Conservation (phyloP, 2,888 invertebrate species). For the Monoplex corrugatus region DNA sequence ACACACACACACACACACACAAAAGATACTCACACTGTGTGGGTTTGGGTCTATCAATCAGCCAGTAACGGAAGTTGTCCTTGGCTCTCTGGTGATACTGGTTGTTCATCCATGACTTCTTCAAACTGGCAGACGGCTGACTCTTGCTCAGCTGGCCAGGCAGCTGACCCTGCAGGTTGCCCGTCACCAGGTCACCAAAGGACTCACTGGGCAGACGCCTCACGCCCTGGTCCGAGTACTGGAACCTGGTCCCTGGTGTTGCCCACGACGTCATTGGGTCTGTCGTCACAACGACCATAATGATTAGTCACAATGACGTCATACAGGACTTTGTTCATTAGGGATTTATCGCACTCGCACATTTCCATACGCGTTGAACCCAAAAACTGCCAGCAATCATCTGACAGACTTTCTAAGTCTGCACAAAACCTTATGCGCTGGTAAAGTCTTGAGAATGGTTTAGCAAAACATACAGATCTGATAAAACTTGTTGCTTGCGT, state of each 20-base stretch:
- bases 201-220: conserved; percentile 21
- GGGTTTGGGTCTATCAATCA: conserved; percentile 77
- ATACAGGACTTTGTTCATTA: no score
- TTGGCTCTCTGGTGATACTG: conserved; percentile 73
- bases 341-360: no score
- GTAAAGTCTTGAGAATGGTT: no score
- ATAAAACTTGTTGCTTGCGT: no score
- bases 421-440: no score
- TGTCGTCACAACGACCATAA: no score
- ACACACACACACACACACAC: no score
- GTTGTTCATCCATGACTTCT: conserved; percentile 60
- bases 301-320: no score
- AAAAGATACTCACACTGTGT: conserved; percentile 73
- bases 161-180: conserved; percentile 61
- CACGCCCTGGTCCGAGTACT: conserved; percentile 58
- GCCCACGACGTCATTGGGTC: conserved; percentile 50
- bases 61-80: conserved; percentile 79
- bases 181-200: conserved; percentile 66
- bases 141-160: conserved; percentile 58
- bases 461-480: no score
- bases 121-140: conserved; percentile 62
- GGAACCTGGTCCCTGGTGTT: conserved; percentile 57
- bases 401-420: no score
- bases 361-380: no score
- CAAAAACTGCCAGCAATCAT: no score